phyloP scores from a whole-genome alignment of 2,888 invertebrate species.

The Junonia oenone region DNA sequence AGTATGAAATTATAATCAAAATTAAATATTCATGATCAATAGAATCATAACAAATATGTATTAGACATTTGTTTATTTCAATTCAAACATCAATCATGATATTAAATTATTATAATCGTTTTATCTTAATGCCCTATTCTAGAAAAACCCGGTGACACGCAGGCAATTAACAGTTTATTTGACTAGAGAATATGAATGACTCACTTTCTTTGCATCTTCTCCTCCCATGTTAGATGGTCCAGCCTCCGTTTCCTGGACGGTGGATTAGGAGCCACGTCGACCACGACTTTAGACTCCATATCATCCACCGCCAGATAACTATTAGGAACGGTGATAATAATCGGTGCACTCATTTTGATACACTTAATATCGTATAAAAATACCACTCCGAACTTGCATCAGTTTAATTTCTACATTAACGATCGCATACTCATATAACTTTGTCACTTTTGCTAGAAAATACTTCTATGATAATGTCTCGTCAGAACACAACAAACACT shows the following conservation, averaged over 20 bases:
- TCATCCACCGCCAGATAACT: conserved; percentile 65
- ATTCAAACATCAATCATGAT: background rate
- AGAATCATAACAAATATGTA: too few species aligned
- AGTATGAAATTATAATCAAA: background rate
- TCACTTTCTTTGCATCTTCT: conserved; percentile 92
- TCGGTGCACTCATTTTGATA: conserved; percentile 68
- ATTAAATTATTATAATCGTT: background rate
- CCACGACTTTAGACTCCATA: conserved; percentile 50
- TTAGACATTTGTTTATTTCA: too few species aligned
- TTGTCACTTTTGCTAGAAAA: conserved; percentile 44
- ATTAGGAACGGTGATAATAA: conserved; percentile 74
- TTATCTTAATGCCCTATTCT: background rate
- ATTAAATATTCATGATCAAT: too few species aligned
- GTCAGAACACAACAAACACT: conserved; percentile 47
- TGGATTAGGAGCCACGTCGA: conserved; percentile 50
- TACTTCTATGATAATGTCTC: conserved; percentile 50
- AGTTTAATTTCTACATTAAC: conserved; percentile 32
- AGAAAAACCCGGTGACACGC: conserved; percentile 14
- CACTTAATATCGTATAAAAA: conserved; percentile 30
- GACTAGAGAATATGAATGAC: conserved; percentile 44
- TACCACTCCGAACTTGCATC: conserved; percentile 32
- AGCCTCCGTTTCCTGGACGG: conserved; percentile 84
- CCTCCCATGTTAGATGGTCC: conserved; percentile 91
- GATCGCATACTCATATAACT: conserved; percentile 46
- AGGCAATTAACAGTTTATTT: background rate